Percentiles rank a stretch among this genome's conserved stretches.
Conservation (phyloP, 2,888 invertebrate genomes). For the Sclerodermus sp. region DNA sequence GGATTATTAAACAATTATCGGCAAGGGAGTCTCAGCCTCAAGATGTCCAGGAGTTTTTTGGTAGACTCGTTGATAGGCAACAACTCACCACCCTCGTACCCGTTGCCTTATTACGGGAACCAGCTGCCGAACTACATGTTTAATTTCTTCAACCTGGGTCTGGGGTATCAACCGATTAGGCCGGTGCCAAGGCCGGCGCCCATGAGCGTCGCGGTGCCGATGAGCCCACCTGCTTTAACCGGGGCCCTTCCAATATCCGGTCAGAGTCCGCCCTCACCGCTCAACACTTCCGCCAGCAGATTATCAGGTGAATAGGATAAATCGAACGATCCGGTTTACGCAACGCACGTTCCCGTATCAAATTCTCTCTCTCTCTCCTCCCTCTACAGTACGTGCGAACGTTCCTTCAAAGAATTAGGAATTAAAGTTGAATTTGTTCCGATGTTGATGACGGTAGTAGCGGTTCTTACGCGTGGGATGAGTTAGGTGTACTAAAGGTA, state of each 20-base stretch:
- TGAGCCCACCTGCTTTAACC: slow-evolving; percentile 34
- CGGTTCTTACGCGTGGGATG: too few species aligned
- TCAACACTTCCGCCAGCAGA: slow-evolving; percentile 28
- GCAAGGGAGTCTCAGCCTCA: slow-evolving; percentile 29
- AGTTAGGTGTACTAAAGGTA: neutral
- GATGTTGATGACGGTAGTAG: too few species aligned
- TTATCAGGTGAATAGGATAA: slow-evolving; percentile 43
- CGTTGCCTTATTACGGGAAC: slow-evolving; percentile 51
- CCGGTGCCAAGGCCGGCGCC: slow-evolving; percentile 44
- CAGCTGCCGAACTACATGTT: slow-evolving; percentile 58
- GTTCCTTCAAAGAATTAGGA: too few species aligned
- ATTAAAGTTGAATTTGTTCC: too few species aligned
- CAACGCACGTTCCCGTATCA: too few species aligned
- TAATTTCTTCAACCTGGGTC: slow-evolving; percentile 52
- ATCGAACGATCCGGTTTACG: too few species aligned
- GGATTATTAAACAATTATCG: neutral
- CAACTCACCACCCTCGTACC: slow-evolving; percentile 60
- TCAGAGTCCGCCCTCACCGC: slow-evolving; percentile 46
- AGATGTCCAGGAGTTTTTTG: slow-evolving; percentile 80
- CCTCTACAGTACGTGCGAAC: too few species aligned
- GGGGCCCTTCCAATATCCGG: slow-evolving; percentile 31
- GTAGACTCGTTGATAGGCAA: slow-evolving; percentile 79
- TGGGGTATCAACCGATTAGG: slow-evolving; percentile 49
- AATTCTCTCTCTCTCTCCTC: too few species aligned
- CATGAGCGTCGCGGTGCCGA: slow-evolving; percentile 26